Base-by-base conservation (phyloP, 2,888 invertebrate genomes). In the Piscicola geometra region DNA sequence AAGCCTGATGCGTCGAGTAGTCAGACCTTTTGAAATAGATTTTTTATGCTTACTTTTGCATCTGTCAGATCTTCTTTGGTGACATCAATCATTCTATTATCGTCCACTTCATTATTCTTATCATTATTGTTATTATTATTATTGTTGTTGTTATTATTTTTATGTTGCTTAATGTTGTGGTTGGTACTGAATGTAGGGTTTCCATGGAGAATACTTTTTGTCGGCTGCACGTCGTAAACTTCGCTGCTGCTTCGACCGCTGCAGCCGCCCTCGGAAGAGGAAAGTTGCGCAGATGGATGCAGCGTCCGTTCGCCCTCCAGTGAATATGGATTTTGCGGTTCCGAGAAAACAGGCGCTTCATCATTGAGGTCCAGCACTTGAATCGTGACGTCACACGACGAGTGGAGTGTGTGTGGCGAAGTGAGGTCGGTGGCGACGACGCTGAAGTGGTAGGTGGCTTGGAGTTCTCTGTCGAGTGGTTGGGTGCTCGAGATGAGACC, bases 271-370 rank as follows among this genome's bases (percentile, higher is more conserved):
- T n/a, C n/a, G n/a, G n/a, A 12, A n/a, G 66, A 66, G 66, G 30
- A n/a, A 66, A n/a, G 30, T 9, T 1, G 12, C 67, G 33, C 21
- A 21, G 30, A 67, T 33, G 21, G 67, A 67, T 30, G 33, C 12
- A 25, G 25, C n/a, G 15, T 56, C n/a, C n/a, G 12, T 25, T 56
- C 60, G 60, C n/a, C 60, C 5, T 56, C 60, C 12, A 56, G 60
- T 15, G n/a, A 21, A 56, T 15, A 56, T 15, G 60, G 60, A 25
- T 56, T 56, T 56, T 56, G 9, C 3, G 60, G 60, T n/a, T 56
- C 60, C n/a, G 25, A 56, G n/a, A 56, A 56, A 25, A 56, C n/a
- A 25, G 60, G 60, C 60, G 60, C 60, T 56, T 56, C 60, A 56
- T 56, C 60, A 56, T 56, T 56, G 5, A 56, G 25, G 25, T 56